Percentiles rank a stretch among this genome's conserved stretches.
These are phyloP conservation scores for Tetanocera ferruginea DNA, from an alignment of 2,888 invertebrate genomes.

Conservation along the genomic window DNA sequence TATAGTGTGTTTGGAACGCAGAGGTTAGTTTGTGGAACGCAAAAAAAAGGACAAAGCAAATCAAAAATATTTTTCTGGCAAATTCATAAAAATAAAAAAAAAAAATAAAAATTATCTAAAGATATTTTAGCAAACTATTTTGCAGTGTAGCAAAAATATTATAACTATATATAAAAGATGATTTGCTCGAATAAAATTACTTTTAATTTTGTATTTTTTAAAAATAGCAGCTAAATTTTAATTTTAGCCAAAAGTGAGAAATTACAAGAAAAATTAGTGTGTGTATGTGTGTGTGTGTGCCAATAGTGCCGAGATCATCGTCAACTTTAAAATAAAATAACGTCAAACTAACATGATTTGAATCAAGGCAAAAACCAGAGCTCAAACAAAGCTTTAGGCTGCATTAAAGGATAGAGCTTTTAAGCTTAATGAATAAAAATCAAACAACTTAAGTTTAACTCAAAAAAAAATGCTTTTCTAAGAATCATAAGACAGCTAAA, in stretches of 20 bases:
- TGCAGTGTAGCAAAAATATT: too few relatives aligned
- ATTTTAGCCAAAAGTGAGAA: neutral
- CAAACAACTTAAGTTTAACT: neutral
- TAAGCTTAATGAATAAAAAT: neutral
- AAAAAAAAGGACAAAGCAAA: conserved; percentile 7
- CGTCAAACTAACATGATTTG: too few relatives aligned
- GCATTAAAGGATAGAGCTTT: conserved; percentile 19
- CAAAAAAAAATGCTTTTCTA: too few relatives aligned
- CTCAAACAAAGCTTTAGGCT: too few relatives aligned
- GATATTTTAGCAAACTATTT: neutral
- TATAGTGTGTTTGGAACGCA: conserved; percentile 71
- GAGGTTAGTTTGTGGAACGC: conserved; percentile 67
- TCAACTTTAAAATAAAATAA: neutral
- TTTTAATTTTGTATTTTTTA: neutral
- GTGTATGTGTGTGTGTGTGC: conserved; percentile 20
- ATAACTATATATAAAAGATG: neutral
- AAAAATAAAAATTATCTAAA: neutral
- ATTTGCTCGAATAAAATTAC: neutral
- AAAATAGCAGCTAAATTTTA: neutral
- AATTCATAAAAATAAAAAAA: neutral
- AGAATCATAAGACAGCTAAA: too few relatives aligned
- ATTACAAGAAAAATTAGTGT: neutral
- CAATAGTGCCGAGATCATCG: neutral
- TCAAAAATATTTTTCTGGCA: neutral
- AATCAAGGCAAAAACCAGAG: too few relatives aligned